Conservation (phyloP, 2,797 vertebrate genomes). For the Myotis pilosus region DNA sequence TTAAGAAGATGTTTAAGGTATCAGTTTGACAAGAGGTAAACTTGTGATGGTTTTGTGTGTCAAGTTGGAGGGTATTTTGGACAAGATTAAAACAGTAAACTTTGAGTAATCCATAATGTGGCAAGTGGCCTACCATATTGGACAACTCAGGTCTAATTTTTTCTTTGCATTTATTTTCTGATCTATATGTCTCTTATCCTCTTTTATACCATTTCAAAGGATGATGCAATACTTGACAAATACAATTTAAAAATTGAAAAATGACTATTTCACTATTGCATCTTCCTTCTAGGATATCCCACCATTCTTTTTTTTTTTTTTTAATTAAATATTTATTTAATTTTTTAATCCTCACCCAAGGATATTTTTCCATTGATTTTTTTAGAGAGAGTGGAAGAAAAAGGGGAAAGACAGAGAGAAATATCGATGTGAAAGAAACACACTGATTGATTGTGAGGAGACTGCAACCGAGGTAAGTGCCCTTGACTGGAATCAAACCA, state of each 20-base stretch:
- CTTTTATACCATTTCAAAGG: neutral
- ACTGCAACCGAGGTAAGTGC: too few species aligned
- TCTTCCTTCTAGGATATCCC: neutral
- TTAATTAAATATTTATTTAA: too few species aligned
- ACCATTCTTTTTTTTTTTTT: neutral
- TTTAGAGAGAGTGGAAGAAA: too few species aligned
- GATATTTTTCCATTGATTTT: too few species aligned
- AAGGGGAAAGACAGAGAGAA: too few species aligned
- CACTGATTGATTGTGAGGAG: too few species aligned
- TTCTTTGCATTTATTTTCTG: neutral
- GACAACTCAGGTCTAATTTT: neutral
- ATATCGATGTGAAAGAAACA: too few species aligned
- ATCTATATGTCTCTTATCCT: neutral
- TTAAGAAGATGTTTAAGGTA: conserved; percentile 19
- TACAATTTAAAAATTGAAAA: neutral
- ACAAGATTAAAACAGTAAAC: too few species aligned
- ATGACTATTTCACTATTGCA: neutral
- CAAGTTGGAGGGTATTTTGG: too few species aligned
- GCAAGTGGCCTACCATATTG: neutral
- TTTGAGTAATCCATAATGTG: neutral
- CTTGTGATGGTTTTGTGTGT: neutral
- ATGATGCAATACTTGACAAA: neutral
- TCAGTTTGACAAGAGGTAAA: neutral
- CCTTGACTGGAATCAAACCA: too few species aligned
- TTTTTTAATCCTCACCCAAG: too few species aligned